Conservation (phyloP, 2,888 invertebrate species). For the Mythimna lalbum region DNA sequence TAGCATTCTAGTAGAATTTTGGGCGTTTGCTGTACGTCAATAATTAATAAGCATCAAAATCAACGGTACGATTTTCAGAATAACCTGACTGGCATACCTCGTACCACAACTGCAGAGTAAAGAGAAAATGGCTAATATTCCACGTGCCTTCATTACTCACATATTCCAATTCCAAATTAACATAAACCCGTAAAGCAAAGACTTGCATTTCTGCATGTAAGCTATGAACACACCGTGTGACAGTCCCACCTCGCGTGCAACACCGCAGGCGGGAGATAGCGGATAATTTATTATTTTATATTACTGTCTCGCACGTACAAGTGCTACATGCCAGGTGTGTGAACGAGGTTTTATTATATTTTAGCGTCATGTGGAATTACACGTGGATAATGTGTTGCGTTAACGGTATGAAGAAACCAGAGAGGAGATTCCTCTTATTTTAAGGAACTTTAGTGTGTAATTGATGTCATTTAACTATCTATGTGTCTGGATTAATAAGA, state of each 20-base stretch:
- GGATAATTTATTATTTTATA: constrained; percentile 50
- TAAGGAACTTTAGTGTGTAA: neutral
- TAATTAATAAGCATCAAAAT: neutral
- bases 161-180: constrained; percentile 6
- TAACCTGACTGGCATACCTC: neutral
- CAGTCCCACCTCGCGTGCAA: constrained; percentile 44
- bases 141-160: neutral
- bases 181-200: constrained; percentile 16
- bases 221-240: constrained; percentile 16
- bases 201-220: constrained; percentile 7
- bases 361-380: neutral
- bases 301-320: constrained; percentile 1
- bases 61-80: neutral
- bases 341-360: neutral
- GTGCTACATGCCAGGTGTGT: constrained; percentile 4
- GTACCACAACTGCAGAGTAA: neutral
- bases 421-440: too few species aligned
- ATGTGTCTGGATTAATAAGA: too few species aligned
- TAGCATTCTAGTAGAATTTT: too few species aligned
- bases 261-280: constrained; percentile 43
- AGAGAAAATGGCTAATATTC: neutral
- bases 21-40: neutral
- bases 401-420: neutral
- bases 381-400: too few species aligned
- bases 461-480: too few species aligned